Evolutionary conservation across 2,888 invertebrate species (phyloP), one percentile per base, ranked within the genome.

Genomic region (Chalcis sispes): DNA sequence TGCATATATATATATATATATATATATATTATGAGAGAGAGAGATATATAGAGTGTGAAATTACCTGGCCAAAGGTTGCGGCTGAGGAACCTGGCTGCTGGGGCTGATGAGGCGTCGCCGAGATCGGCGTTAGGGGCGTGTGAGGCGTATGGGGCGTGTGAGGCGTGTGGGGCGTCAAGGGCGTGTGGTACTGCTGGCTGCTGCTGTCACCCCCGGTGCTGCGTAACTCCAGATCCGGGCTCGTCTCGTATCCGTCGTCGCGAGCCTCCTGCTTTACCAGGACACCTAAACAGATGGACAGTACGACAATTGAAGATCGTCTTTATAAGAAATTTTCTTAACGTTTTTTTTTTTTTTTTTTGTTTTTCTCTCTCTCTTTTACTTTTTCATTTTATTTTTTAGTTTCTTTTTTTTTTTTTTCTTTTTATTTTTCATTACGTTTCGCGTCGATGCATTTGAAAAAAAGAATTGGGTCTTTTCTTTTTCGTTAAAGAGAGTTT

Each of bases 231-330:
- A 91, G 89, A 87, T 91, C 91, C 80, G 90, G 95, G 90, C 95
- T 94, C 83, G 96, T 95, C 91, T 96, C 96, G 91, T 96, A 96
- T 81, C 96, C 96, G 91, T 96, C 96, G 91, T 96, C 96, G 86
- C 94, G 94, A 85, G 93, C 93, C 90, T 95, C 95, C 85, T 93
- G 91, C 79, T 88, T 88, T 82, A 88, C 88, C 87, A 88, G 82
- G 79, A 88, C 84, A 75, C 88, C 88, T 88, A n/a, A n/a, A n/a
- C n/a, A n/a, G n/a, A n/a, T n/a, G n/a, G n/a, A n/a, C n/a, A n/a
- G n/a, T n/a, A n/a, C n/a, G n/a, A n/a, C n/a, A n/a, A n/a, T n/a
- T n/a, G n/a, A n/a, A n/a, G n/a, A n/a, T n/a, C n/a, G n/a, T n/a
- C n/a, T n/a, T n/a, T n/a, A n/a, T n/a, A n/a, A n/a, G n/a, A n/a